Percentiles rank a stretch among this genome's conserved stretches.
These are phyloP conservation scores for Muntiacus reevesi DNA, from an alignment of 2,113 vertebrate species.

Conservation along the genomic window DNA sequence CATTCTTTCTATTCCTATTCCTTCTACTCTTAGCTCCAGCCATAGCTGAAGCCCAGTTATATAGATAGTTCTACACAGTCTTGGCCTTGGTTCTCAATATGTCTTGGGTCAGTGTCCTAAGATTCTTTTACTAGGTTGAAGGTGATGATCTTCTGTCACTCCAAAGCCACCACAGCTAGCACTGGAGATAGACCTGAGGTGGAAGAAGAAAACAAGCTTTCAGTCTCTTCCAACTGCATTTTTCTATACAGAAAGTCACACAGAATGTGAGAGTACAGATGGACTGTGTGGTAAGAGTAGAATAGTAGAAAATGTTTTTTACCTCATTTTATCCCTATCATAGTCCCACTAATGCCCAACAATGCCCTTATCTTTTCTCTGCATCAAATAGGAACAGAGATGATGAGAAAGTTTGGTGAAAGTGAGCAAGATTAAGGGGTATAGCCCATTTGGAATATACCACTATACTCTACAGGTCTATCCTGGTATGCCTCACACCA, in stretches of 20 bases:
- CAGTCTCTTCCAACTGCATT: slow-evolving; percentile 17
- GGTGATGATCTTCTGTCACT: slow-evolving; percentile 22
- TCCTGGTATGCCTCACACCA: not conserved
- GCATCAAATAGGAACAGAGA: not conserved
- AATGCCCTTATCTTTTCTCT: not conserved
- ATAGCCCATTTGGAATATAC: not conserved
- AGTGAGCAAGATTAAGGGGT: not conserved
- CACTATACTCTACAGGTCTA: not conserved
- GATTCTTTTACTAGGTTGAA: not conserved
- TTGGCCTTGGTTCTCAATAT: not conserved
- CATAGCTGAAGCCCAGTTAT: slow-evolving; percentile 43
- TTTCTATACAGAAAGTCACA: not conserved
- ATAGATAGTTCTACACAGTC: not conserved
- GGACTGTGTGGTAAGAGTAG: not conserved
- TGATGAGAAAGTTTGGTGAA: not conserved
- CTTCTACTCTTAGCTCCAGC: slow-evolving; percentile 29
- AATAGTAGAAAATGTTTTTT: not conserved
- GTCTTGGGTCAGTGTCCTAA: not conserved
- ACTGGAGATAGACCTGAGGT: slow-evolving; percentile 36
- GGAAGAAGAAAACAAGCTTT: slow-evolving; percentile 52
- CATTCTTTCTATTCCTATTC: slow-evolving; percentile 31
- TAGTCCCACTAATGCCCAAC: not conserved
- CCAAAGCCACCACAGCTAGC: slow-evolving; percentile 12
- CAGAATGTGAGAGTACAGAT: not conserved
- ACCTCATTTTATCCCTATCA: slow-evolving; percentile 29